Percentiles rank a stretch among this genome's conserved stretches.
These are phyloP conservation scores for Aethina tumida DNA, from an alignment of 1,140 invertebrate species.

Conservation along the genomic window DNA sequence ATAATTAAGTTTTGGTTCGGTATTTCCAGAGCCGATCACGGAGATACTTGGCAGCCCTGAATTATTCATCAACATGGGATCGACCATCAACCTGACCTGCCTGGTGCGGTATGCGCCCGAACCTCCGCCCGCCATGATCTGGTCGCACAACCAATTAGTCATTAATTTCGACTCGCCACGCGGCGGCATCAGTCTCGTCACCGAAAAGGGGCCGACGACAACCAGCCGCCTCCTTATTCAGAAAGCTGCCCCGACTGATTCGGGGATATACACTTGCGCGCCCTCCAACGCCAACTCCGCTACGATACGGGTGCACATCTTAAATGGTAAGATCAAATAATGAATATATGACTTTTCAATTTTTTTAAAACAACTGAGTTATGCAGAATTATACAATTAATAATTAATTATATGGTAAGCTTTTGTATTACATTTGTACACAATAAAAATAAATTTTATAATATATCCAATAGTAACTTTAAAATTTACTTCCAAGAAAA, in stretches of 20 bases:
- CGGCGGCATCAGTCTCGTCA: constrained; percentile 61
- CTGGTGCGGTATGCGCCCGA: constrained; percentile 71
- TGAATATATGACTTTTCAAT: too few species aligned
- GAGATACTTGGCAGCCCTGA: constrained; percentile 72
- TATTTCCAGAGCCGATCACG: constrained; percentile 74
- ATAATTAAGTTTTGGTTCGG: constrained; percentile 18
- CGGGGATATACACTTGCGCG: constrained; percentile 65
- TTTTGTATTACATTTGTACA: too few species aligned
- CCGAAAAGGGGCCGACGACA: constrained; percentile 67
- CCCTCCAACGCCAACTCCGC: constrained; percentile 71
- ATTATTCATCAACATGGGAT: constrained; percentile 74
- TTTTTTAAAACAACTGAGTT: too few species aligned
- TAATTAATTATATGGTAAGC: too few species aligned
- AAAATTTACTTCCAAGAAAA: too few species aligned
- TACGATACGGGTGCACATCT: constrained; percentile 66
- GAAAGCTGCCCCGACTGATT: constrained; percentile 61
- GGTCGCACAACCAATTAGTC: constrained; percentile 70
- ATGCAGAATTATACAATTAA: too few species aligned
- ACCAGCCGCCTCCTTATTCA: constrained; percentile 71
- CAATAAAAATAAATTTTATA: too few species aligned
- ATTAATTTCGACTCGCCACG: constrained; percentile 73
- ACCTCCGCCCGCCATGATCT: constrained; percentile 65
- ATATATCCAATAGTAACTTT: too few species aligned
- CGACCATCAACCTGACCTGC: constrained; percentile 82
- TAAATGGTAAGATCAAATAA: constrained; percentile 60